phyloP scores from a whole-genome alignment of 2,113 vertebrate species.

The Podarcis cretensis region DNA sequence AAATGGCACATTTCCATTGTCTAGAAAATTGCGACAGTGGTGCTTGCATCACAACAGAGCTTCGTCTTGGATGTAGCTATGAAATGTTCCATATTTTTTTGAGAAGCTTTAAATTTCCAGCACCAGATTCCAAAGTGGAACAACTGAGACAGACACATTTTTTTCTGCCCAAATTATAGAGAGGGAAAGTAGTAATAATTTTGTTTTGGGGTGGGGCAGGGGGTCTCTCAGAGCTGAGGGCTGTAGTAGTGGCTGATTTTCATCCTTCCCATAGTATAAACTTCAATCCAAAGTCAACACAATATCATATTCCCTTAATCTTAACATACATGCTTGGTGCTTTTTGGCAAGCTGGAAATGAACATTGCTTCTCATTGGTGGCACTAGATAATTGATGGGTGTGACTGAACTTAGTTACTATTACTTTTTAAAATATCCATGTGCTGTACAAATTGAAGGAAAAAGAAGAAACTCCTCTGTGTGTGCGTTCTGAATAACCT shows the following conservation, averaged over 20 bases:
- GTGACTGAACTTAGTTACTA: neutral
- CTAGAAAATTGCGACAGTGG: neutral
- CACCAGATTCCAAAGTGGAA: constrained; percentile 28
- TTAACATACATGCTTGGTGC: neutral
- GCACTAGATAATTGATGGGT: constrained; percentile 15
- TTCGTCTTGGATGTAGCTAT: constrained; percentile 11
- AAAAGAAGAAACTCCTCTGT: neutral
- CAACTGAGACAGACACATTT: constrained; percentile 15
- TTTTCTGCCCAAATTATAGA: constrained; percentile 28
- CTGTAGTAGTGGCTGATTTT: neutral
- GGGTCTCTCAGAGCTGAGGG: neutral
- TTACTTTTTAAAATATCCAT: neutral
- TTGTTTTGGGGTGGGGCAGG: neutral
- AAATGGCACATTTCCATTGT: neutral
- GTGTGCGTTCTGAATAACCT: neutral
- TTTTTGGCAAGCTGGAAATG: neutral
- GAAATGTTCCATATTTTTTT: constrained; percentile 15
- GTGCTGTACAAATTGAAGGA: neutral
- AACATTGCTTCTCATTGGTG: neutral
- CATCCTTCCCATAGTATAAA: neutral
- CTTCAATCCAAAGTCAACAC: neutral
- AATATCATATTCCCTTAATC: neutral
- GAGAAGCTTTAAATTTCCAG: constrained; percentile 14
- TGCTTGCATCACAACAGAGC: neutral
- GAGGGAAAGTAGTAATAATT: constrained; percentile 14